A percentile compares a stretch with the other conserved stretches of the same genome.
Conservation (phyloP, 2,113 vertebrate genomes). For the Microtus montanus region DNA sequence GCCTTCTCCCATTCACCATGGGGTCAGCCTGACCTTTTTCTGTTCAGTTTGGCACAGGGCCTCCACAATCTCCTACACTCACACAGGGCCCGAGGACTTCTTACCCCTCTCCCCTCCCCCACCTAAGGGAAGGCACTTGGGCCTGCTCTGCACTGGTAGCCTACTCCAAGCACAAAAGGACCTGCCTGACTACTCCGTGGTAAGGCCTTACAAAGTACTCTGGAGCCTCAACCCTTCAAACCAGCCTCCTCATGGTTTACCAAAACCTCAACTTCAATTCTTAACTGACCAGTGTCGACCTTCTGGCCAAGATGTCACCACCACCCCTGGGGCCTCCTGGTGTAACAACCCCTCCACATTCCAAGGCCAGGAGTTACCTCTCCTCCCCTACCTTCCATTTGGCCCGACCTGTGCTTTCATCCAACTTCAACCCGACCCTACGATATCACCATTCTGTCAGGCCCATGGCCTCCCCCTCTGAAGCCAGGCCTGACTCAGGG, state of each 20-base stretch:
- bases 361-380: constrained; percentile 35
- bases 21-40: constrained; percentile 29
- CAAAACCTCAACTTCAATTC: neutral
- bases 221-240: neutral
- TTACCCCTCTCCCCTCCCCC: neutral
- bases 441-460: constrained; percentile 51
- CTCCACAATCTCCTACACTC: neutral
- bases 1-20: neutral
- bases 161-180: neutral
- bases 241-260: neutral
- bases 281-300: constrained; percentile 19
- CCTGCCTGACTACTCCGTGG: neutral
- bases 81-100: constrained; percentile 14
- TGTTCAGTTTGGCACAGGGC: neutral
- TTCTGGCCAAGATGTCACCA: neutral
- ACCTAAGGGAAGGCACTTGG: neutral
- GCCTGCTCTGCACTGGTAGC: neutral
- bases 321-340: constrained; percentile 3
- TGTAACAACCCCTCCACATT: neutral
- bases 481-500: neutral
- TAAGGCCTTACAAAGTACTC: neutral
- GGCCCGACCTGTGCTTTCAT: neutral
- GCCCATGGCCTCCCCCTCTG: constrained; percentile 48
- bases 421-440: constrained; percentile 39
- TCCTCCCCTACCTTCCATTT: neutral